These are phyloP conservation scores for Cichlasoma orientale DNA, from an alignment of 2,797 vertebrate genomes.

Conservation along the genomic window DNA sequence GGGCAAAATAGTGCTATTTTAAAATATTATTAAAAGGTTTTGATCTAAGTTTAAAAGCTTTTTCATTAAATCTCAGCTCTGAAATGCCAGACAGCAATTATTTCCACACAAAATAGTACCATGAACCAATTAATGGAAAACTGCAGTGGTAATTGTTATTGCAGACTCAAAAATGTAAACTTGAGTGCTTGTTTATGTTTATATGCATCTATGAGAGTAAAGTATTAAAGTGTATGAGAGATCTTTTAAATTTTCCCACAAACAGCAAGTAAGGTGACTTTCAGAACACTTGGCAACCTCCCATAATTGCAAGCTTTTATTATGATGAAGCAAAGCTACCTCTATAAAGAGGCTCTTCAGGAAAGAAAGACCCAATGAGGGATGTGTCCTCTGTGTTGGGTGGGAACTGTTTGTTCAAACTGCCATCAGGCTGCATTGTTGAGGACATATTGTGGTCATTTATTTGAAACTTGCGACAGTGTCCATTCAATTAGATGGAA, in stretches of 20 bases:
- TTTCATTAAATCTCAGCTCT: conserved; percentile 53
- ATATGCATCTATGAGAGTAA: background rate
- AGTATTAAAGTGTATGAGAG: conserved; percentile 38
- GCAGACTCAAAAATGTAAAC: conserved; percentile 3
- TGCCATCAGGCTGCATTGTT: conserved; percentile 51
- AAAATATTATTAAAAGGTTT: conserved; percentile 49
- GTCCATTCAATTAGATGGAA: conserved; percentile 66
- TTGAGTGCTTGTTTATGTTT: conserved; percentile 29
- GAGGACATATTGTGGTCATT: conserved; percentile 53
- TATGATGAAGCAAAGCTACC: conserved; percentile 66
- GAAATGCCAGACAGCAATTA: conserved; percentile 42
- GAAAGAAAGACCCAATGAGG: conserved; percentile 55
- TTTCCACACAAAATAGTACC: background rate
- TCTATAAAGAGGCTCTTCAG: conserved; percentile 61
- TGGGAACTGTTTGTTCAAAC: conserved; percentile 66
- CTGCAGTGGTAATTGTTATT: conserved; percentile 27
- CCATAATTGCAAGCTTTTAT: conserved; percentile 76
- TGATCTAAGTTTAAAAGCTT: conserved; percentile 61
- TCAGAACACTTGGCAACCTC: conserved; percentile 75
- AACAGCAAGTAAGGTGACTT: conserved; percentile 77
- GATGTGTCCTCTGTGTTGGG: conserved; percentile 58
- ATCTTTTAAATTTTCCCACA: conserved; percentile 46
- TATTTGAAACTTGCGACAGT: conserved; percentile 54
- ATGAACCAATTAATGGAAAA: conserved; percentile 37
- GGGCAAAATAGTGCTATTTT: conserved; percentile 24